phyloP scores from a whole-genome alignment of 2,888 invertebrate species.

The Eupithecia exiguata region DNA sequence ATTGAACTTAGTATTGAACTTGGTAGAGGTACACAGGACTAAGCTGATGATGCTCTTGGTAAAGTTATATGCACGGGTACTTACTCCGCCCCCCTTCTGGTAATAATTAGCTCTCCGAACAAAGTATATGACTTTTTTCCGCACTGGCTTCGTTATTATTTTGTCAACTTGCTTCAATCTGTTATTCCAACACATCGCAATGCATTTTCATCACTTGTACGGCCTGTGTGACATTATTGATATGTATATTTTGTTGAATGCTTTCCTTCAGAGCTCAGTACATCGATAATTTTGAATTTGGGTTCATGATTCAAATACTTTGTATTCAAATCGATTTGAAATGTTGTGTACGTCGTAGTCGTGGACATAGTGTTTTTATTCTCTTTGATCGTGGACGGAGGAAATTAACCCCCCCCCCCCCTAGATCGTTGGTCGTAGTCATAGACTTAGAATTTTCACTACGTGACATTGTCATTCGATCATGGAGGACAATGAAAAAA shows the following conservation, averaged over 20 bases:
- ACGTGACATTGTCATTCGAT: too few species aligned
- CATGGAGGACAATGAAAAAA: too few species aligned
- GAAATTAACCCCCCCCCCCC: too few species aligned
- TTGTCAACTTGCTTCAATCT: background rate
- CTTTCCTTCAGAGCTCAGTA: background rate
- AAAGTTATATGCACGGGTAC: background rate
- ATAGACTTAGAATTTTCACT: too few species aligned
- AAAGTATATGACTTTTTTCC: background rate
- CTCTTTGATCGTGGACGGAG: too few species aligned
- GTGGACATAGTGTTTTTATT: too few species aligned
- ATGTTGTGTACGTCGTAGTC: too few species aligned
- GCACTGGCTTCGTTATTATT: background rate
- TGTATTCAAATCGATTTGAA: background rate
- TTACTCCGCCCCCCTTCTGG: background rate
- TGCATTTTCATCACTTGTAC: background rate
- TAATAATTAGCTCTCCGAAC: background rate
- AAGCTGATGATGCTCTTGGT: background rate
- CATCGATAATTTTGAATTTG: background rate
- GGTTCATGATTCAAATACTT: background rate
- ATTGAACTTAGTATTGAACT: too few species aligned
- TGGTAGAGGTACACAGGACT: too few species aligned
- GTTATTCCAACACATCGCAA: background rate
- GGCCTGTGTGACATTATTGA: background rate
- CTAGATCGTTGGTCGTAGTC: too few species aligned
- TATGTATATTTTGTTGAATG: background rate